These are phyloP conservation scores for Lasioglossum morio DNA, from an alignment of 2,888 invertebrate species.

Conservation along the genomic window DNA sequence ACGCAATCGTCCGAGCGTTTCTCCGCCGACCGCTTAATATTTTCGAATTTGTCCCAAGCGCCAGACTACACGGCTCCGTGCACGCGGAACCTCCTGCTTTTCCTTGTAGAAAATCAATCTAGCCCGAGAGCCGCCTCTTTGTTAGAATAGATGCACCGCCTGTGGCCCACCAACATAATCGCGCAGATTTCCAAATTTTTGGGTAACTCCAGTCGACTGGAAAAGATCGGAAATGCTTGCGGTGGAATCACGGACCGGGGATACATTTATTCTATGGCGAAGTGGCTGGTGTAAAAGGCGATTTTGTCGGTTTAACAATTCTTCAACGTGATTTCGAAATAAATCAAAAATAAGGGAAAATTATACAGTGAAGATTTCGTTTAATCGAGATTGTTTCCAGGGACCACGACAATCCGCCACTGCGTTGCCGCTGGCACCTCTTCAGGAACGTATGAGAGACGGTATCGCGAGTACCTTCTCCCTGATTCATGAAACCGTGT, in stretches of 20 bases:
- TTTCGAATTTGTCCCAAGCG: slow-evolving; percentile 51
- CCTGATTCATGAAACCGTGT: slow-evolving; percentile 93
- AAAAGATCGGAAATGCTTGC: background rate
- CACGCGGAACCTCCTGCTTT: background rate
- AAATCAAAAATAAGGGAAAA: too few species aligned
- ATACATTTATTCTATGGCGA: background rate
- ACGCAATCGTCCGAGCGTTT: slow-evolving; percentile 47
- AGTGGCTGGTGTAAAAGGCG: background rate
- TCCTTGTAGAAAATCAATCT: background rate
- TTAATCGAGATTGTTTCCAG: slow-evolving; percentile 67
- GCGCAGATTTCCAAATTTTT: background rate
- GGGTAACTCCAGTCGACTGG: background rate
- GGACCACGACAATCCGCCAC: slow-evolving; percentile 69
- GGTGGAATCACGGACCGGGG: background rate
- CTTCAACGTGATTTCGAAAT: background rate
- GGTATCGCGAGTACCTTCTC: slow-evolving; percentile 92
- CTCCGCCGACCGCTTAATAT: slow-evolving; percentile 57
- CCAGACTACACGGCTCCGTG: background rate
- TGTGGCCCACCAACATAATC: background rate
- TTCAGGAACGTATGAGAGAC: slow-evolving; percentile 87
- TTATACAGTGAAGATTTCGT: background rate
- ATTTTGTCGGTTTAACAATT: background rate
- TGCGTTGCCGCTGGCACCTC: slow-evolving; percentile 65
- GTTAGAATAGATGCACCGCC: background rate
- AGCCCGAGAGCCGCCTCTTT: background rate